A percentile compares a stretch with the other conserved stretches of the same genome.
Evolutionary conservation across 1,140 invertebrate genomes (phyloP).

Genomic region (Lineus longissimus): DNA sequence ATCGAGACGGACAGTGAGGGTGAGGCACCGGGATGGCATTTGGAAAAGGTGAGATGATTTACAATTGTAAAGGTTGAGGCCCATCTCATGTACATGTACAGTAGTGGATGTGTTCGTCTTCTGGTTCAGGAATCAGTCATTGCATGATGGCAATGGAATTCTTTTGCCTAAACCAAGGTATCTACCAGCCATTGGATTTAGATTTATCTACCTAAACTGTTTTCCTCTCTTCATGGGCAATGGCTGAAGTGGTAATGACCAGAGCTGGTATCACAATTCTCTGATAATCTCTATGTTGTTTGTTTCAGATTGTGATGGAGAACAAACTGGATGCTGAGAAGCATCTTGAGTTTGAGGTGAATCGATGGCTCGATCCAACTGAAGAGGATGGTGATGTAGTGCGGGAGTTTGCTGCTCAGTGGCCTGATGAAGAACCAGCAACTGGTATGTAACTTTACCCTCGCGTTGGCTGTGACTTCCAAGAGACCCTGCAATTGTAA

Average conservation of each 20-base stretch:
- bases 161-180: no score
- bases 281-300: not conserved
- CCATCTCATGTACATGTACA: no score
- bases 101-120: no score
- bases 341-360: conserved; percentile 26
- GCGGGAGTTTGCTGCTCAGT: conserved; percentile 33
- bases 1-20: conserved; percentile 41
- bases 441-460: not conserved
- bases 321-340: conserved; percentile 18
- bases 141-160: no score
- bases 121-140: no score
- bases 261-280: no score
- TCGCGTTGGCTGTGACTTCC: no score
- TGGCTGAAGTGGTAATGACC: no score
- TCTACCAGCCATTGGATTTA: no score
- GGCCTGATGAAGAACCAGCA: conserved; percentile 8
- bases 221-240: no score
- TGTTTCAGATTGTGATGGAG: conserved; percentile 29
- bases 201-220: no score
- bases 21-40: conserved; percentile 29
- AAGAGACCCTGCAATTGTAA: not conserved
- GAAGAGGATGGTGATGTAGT: conserved; percentile 33
- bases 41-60: conserved; percentile 33
- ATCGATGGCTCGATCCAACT: conserved; percentile 27
- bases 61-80: not conserved